These are phyloP conservation scores for Acronicta psi DNA, from an alignment of 2,888 invertebrate species.

Conservation along the genomic window DNA sequence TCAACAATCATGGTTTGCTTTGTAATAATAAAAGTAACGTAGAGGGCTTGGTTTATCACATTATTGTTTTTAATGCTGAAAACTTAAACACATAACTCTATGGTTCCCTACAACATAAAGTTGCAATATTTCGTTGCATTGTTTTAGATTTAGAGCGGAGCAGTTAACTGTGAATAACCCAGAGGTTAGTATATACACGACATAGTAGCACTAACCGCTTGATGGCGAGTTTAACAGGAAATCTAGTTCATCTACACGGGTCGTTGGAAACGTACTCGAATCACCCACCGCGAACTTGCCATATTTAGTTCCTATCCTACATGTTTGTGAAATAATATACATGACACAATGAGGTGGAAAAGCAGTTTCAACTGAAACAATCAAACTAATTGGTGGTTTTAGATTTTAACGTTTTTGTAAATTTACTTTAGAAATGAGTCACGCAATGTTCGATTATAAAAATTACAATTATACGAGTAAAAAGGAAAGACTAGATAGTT, in stretches of 20 bases:
- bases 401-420: no score
- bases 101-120: slow-evolving; percentile 14
- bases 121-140: slow-evolving; percentile 55
- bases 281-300: slow-evolving; percentile 63
- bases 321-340: slow-evolving; percentile 21
- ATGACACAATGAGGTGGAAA: background rate
- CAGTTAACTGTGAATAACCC: slow-evolving; percentile 66
- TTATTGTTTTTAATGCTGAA: slow-evolving; percentile 15
- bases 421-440: no score
- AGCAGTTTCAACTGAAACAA: background rate
- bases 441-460: no score
- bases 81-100: slow-evolving; percentile 4
- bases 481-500: no score
- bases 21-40: slow-evolving; percentile 31
- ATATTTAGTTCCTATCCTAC: slow-evolving; percentile 16
- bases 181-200: slow-evolving; percentile 50
- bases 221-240: slow-evolving; percentile 72
- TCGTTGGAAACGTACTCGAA: slow-evolving; percentile 72
- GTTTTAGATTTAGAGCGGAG: slow-evolving; percentile 70
- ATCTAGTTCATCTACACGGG: slow-evolving; percentile 80
- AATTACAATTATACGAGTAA: no score
- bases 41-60: slow-evolving; percentile 24
- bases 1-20: slow-evolving; percentile 32
- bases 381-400: no score
- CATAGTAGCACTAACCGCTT: slow-evolving; percentile 56